phyloP scores from a whole-genome alignment of 2,888 invertebrate species.

The Harmothoe impar region DNA sequence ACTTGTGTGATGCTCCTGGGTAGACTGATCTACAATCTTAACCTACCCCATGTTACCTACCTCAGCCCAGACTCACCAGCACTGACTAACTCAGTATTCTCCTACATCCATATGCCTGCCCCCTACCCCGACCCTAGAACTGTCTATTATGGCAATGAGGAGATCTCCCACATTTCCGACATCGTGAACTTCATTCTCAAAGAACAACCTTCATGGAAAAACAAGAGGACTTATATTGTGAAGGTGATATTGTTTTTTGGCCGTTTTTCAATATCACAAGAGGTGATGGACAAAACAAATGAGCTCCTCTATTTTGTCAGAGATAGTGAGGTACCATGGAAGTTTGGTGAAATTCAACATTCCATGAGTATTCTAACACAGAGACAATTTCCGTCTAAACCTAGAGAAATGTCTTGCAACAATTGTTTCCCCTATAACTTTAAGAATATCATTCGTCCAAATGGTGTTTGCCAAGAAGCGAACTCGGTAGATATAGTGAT shows the following conservation, averaged over 20 bases:
- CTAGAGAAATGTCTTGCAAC: neutral
- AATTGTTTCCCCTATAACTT: constrained; percentile 35
- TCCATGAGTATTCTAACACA: neutral
- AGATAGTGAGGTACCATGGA: neutral
- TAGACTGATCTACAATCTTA: neutral
- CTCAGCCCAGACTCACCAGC: neutral
- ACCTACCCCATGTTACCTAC: neutral
- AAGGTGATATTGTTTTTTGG: neutral
- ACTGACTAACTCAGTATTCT: neutral
- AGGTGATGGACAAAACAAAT: neutral
- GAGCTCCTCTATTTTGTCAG: neutral
- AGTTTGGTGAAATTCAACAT: neutral
- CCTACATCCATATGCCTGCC: neutral
- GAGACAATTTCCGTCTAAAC: neutral
- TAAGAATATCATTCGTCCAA: neutral
- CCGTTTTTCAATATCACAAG: neutral
- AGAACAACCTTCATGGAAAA: neutral
- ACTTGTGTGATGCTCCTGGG: neutral
- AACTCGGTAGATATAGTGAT: neutral
- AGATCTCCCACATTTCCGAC: neutral
- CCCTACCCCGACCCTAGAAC: neutral
- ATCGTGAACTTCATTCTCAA: neutral
- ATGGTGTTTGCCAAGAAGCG: neutral
- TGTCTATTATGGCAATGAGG: neutral
- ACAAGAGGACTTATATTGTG: neutral